A percentile compares a stretch with the other conserved stretches of the same genome.
Evolutionary conservation across 2,113 vertebrate species (phyloP).

Genomic region (Silurus glanis): DNA sequence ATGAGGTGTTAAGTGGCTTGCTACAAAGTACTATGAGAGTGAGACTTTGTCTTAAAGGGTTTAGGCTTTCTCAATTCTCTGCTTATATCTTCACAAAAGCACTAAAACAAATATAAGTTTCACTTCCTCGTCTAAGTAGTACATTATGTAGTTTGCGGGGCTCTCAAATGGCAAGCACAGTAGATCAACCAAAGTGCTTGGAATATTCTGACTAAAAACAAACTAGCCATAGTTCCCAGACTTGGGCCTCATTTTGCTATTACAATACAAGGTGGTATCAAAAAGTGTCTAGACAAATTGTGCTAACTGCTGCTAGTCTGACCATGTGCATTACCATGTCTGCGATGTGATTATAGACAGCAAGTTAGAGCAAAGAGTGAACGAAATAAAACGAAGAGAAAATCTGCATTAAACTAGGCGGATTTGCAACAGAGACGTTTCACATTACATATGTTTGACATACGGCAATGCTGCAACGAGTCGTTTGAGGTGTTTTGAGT

Average conservation of each 20-base stretch:
- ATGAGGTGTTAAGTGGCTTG: neutral
- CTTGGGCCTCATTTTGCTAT: neutral
- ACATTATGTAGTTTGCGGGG: neutral
- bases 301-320: too few relatives aligned
- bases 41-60: neutral
- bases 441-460: too few relatives aligned
- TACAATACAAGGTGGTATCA: neutral
- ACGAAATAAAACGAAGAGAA: too few relatives aligned
- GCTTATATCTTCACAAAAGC: neutral
- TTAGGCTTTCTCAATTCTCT: neutral
- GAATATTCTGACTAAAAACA: neutral
- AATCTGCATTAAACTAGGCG: too few relatives aligned
- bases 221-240: neutral
- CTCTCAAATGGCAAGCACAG: neutral
- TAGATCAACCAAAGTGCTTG: neutral
- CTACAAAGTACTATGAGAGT: neutral
- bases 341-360: too few relatives aligned
- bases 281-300: too few relatives aligned
- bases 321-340: too few relatives aligned
- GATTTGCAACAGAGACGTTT: too few relatives aligned
- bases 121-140: neutral
- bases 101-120: neutral
- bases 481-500: too few relatives aligned
- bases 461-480: too few relatives aligned
- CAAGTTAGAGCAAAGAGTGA: too few relatives aligned